A percentile compares a stretch with the other conserved stretches of the same genome.
These are phyloP conservation scores for Adelosebastes latens DNA, from an alignment of 2,797 vertebrate genomes.

Conservation along the genomic window DNA sequence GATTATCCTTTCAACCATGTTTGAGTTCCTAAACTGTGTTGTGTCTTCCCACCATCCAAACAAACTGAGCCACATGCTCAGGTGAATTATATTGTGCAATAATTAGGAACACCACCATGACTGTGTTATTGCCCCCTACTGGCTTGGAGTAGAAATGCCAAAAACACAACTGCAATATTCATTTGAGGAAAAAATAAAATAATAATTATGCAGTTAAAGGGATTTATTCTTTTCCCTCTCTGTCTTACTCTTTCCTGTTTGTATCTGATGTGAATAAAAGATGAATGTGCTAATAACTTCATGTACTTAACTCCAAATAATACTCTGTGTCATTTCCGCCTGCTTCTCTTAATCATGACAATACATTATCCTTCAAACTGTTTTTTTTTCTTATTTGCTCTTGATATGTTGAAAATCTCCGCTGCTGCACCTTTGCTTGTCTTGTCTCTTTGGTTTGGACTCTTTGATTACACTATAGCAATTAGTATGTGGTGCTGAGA, in stretches of 20 bases:
- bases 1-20: not conserved
- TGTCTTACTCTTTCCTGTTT: not conserved
- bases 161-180: not conserved
- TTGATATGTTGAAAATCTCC: not conserved
- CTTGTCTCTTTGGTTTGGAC: not conserved
- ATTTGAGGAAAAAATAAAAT: not conserved
- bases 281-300: not conserved
- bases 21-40: too few relatives aligned
- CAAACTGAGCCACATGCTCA: not conserved
- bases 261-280: not conserved
- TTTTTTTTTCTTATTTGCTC: not conserved
- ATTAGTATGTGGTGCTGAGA: not conserved
- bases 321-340: not conserved
- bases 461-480: not conserved
- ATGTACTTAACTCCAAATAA: not conserved
- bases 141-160: not conserved
- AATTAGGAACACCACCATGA: not conserved
- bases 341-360: not conserved
- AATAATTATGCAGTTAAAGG: not conserved
- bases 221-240: not conserved
- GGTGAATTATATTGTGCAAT: not conserved
- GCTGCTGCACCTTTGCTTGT: not conserved
- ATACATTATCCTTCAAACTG: too few relatives aligned
- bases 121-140: slow-evolving; percentile 1
- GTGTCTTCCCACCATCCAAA: not conserved